Base-by-base conservation (phyloP, 2,888 invertebrate species). In the Teleogryllus oceanicus region DNA sequence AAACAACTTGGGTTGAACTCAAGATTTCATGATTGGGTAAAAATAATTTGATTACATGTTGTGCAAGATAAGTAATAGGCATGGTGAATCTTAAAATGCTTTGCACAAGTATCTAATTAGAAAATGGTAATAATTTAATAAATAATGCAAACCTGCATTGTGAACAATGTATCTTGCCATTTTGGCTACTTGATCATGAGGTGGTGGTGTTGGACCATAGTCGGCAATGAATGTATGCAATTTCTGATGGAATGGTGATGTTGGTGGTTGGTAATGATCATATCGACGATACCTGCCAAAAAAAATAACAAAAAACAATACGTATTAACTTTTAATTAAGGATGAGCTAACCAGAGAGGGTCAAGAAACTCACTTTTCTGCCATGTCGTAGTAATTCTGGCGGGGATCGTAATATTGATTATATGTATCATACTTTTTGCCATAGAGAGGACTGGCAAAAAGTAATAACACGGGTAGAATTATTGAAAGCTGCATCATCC, bases 81-180 rank as follows among this genome's bases (percentile, higher is more conserved):
- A 37, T 8, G 37, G 37, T 37, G 8, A 37, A 5, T 37, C 37
- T 37, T 37, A 37, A 37, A 37, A 8, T 37, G 37, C 37, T 37
- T 37, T 5, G 1, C 5, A 37, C 8, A 37, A 37, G 37, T 37
- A 8, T 1, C 37, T 37, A 8, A 37, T 37, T 37, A 37, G 37
- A 37, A 37, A 37, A 37, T 5, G 37, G 37, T 84, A 80, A 82
- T 81, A 62, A 74, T 50, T 62, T 62, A 62, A 62, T 62, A 49
- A 50, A 49, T 79, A 79, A 62, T 37, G 76, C 16, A 78, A 81
- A 93, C 93, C 91, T 84, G 92, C 89, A 84, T 91, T 90, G 85
- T 92, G 93, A 79, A 93, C 89, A 77, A 94, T 91, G 84, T 92
- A 94, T 88, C 94, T 88, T 12, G 92, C 93, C 92, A 93, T 92